Evolutionary conservation across 2,797 vertebrate species (phyloP), one percentile per base, ranked within the genome.

Genomic region (Poeciliopsis infans): DNA sequence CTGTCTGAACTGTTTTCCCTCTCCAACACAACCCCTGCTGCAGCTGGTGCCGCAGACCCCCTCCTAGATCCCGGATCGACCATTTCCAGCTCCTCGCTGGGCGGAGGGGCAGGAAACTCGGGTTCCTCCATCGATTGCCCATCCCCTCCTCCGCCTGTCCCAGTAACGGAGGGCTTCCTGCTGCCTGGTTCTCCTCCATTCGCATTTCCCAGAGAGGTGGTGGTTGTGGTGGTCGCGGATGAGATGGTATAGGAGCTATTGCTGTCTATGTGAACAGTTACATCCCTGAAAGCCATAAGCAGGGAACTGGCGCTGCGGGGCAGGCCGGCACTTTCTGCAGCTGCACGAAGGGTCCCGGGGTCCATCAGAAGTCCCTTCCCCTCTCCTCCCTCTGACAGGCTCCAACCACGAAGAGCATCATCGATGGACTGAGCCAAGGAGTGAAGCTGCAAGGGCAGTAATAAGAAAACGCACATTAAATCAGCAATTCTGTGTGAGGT

Each of bases 281-380:
- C 98, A 0, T 99, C 98, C 79, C 97, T 95, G 94, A 99, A 99
- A 82, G 98, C 98, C 98, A 99, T 99, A 96, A 99, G 98, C 85
- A 99, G 96, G 3, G 98, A 99, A 88, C 98, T 97, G 88, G 97
- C 96, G 68, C 97, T 97, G 85, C 96, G 97, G n/a, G 98, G 95
- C 68, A 98, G 78, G 81, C 95, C 91, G 23, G 96, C 87, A 0
- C 95, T 96, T 12, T 95, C 86, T 2, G 96, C 93, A 41, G 96
- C 96, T 25, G 96, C 96, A 3, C 92, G 92, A 47, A 96, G 87
- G 7, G 90, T 87, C 33, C 89, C 89, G 0, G 96, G 93, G n/a
- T 96, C 94, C 87, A 97, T 96, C 66, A 95, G 91, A 2, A 96
- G 83, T 69, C 96, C 91, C 76, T 78, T 95, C 80, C 78, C 95